phyloP scores from a whole-genome alignment of 2,797 vertebrate genomes.

The Platyrinchus mystaceus region DNA sequence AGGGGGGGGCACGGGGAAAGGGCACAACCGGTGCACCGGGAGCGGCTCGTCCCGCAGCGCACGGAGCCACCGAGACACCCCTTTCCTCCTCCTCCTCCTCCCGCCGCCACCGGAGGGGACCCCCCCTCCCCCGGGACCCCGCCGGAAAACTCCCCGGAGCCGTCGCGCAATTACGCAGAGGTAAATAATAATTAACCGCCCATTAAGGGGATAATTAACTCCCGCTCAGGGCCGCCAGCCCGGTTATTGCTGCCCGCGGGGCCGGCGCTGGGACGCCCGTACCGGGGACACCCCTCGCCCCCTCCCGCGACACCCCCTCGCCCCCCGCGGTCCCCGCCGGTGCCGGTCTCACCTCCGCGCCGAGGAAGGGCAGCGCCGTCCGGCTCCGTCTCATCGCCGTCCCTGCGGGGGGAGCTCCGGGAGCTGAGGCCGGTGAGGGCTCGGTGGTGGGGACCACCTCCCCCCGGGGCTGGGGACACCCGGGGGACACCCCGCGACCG shows the following conservation, averaged over 20 bases:
- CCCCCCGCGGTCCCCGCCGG: neutral
- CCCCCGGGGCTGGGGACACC: neutral
- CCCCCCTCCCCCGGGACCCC: neutral
- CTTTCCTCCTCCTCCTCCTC: neutral
- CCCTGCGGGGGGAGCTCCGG: neutral
- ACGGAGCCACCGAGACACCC: neutral
- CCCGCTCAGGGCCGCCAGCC: neutral
- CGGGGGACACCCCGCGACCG: neutral
- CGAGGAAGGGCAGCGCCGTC: conserved; percentile 39
- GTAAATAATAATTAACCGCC: conserved; percentile 55
- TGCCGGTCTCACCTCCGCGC: conserved; percentile 40
- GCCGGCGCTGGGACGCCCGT: neutral
- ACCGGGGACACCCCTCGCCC: neutral
- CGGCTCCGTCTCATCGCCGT: conserved; percentile 41
- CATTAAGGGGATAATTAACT: conserved; percentile 57
- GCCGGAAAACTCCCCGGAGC: neutral
- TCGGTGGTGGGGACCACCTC: neutral
- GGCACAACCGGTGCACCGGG: neutral
- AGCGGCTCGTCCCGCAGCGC: neutral
- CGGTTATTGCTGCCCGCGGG: conserved; percentile 15
- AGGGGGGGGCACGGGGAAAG: neutral
- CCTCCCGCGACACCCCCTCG: neutral
- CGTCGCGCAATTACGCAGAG: neutral
- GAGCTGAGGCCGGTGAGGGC: neutral
- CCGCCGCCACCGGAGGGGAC: neutral